Percentiles rank a stretch among this genome's conserved stretches.
Conservation (phyloP, 2,797 vertebrate genomes). For the Zalophus californianus region DNA sequence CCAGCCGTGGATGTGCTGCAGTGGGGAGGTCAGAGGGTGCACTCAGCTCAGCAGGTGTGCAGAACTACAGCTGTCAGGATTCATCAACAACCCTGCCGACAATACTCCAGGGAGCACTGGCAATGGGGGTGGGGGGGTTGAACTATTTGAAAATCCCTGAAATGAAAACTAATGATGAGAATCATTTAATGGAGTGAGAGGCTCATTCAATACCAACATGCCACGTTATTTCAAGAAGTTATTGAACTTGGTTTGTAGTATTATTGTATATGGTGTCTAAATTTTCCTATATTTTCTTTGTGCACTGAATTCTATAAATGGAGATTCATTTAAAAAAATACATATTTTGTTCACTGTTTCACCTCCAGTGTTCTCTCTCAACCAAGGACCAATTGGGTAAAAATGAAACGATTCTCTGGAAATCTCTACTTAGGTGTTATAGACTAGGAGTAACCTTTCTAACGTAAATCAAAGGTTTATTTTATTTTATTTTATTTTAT, state of each 20-base stretch:
- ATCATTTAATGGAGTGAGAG: background rate
- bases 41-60: background rate
- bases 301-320: background rate
- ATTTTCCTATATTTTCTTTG: background rate
- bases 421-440: background rate
- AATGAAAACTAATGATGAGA: slow-evolving; percentile 12
- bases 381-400: background rate
- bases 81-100: background rate
- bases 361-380: background rate
- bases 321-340: background rate
- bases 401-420: background rate
- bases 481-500: no score
- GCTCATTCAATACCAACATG: background rate
- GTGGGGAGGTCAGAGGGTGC: background rate
- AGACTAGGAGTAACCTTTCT: background rate
- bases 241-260: background rate
- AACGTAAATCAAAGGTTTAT: background rate
- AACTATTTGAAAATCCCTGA: slow-evolving; percentile 11
- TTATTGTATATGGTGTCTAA: background rate
- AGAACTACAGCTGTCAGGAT: background rate
- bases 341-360: background rate
- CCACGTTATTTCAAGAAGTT: background rate
- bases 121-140: background rate
- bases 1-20: background rate
- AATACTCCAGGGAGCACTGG: background rate